These are phyloP conservation scores for Semnornis frantzii DNA, from an alignment of 2,113 vertebrate species.

Conservation along the genomic window DNA sequence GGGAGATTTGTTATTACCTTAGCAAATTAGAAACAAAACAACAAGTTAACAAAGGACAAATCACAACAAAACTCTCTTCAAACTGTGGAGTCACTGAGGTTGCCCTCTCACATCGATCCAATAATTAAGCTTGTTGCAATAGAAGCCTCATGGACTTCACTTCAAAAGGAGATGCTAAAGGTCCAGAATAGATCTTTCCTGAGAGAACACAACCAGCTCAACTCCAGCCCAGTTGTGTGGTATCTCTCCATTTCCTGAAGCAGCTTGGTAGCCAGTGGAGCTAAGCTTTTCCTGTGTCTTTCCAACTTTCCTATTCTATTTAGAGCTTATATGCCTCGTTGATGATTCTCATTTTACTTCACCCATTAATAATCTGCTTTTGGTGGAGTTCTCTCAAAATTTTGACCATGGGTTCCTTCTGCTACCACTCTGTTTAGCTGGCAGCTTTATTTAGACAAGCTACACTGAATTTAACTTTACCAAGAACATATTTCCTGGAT, in stretches of 20 bases:
- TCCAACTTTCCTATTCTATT: background rate
- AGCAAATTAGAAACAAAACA: background rate
- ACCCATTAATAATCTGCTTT: background rate
- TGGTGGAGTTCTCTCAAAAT: background rate
- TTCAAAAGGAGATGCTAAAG: background rate
- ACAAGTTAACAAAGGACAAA: background rate
- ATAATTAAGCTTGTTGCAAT: background rate
- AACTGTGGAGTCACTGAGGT: background rate
- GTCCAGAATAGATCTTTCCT: background rate
- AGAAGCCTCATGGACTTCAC: background rate
- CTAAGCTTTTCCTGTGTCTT: background rate
- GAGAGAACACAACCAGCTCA: background rate
- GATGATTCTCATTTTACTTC: slow-evolving; percentile 23
- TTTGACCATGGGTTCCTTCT: background rate
- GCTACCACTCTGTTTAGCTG: background rate
- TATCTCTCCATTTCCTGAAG: background rate
- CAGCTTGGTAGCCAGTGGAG: background rate
- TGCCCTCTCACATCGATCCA: background rate
- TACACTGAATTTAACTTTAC: background rate
- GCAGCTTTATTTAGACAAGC: slow-evolving; percentile 1
- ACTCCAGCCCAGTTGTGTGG: background rate
- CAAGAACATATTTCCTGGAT: background rate
- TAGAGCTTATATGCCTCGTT: background rate
- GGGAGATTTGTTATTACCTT: background rate
- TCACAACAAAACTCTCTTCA: background rate